phyloP scores from a whole-genome alignment of 2,113 vertebrate genomes.

The Furnarius figulus region DNA sequence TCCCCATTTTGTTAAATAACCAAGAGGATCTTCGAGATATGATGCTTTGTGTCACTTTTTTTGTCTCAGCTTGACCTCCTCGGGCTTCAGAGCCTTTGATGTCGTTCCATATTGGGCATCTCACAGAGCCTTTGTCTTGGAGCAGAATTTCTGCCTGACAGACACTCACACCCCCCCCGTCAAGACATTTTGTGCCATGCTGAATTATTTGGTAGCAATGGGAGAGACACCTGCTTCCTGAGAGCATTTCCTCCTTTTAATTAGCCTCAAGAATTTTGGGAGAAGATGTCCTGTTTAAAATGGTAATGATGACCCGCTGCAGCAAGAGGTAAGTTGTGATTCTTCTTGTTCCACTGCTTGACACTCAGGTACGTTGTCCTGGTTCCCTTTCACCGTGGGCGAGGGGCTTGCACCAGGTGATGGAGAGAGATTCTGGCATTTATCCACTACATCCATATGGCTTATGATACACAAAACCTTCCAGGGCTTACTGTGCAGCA shows the following conservation, averaged over 20 bases:
- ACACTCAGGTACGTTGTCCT: not conserved
- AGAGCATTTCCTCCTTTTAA: not conserved
- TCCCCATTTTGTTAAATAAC: not conserved
- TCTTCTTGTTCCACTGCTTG: not conserved
- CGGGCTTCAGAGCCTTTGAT: not conserved
- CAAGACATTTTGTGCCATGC: not conserved
- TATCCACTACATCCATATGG: not conserved
- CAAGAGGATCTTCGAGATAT: accelerated
- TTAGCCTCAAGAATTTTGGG: not conserved
- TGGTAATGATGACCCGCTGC: not conserved
- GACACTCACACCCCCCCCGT: not conserved
- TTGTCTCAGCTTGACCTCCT: not conserved
- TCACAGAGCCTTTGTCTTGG: not conserved
- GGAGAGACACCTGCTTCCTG: conserved; percentile 35
- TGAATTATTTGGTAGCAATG: conserved; percentile 53
- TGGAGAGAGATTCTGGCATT: not conserved
- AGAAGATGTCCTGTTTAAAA: conserved; percentile 5
- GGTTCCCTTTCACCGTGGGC: not conserved
- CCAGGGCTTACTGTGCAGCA: not conserved
- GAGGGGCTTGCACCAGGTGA: not conserved
- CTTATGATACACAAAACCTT: not conserved
- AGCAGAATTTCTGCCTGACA: conserved; percentile 15
- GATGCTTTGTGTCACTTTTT: not conserved
- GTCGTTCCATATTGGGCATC: not conserved
- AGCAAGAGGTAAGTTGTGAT: not conserved